These are phyloP conservation scores for Polyergus mexicanus DNA, from an alignment of 1,140 invertebrate genomes.

Conservation along the genomic window DNA sequence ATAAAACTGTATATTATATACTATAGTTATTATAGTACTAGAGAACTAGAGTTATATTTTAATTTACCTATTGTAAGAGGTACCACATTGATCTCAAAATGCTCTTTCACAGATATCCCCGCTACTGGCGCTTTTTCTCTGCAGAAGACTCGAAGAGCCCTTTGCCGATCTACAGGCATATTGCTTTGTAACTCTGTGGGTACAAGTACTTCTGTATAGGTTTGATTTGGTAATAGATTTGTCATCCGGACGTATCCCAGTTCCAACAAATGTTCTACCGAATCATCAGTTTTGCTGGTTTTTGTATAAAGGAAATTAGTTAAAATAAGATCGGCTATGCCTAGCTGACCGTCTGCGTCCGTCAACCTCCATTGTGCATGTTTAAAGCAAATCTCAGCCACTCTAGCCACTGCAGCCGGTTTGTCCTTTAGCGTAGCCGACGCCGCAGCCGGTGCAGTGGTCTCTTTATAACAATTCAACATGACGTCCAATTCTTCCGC, in stretches of 20 bases:
- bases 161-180: slow-evolving; percentile 94
- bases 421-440: slow-evolving; percentile 87
- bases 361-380: slow-evolving; percentile 99
- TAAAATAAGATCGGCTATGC: slow-evolving; percentile 97
- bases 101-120: slow-evolving; percentile 99
- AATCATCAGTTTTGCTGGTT: slow-evolving; percentile 98
- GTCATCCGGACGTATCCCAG: slow-evolving; percentile 98
- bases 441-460: slow-evolving; percentile 85
- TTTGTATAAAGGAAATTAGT: slow-evolving; percentile 99
- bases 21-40: too few relatives aligned
- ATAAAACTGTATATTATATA: background rate
- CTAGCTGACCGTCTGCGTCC: slow-evolving; percentile 98
- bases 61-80: slow-evolving; percentile 95
- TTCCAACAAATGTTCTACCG: slow-evolving; percentile 98
- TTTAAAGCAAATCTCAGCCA: slow-evolving; percentile 99
- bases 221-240: slow-evolving; percentile 97
- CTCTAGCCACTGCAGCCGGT: slow-evolving; percentile 92
- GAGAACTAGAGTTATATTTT: background rate
- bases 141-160: slow-evolving; percentile 95
- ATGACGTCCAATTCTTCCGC: slow-evolving; percentile 98
- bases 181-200: slow-evolving; percentile 95
- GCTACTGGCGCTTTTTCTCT: slow-evolving; percentile 97
- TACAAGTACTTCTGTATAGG: slow-evolving; percentile 96
- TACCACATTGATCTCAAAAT: slow-evolving; percentile 98
- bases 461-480: slow-evolving; percentile 95